These are phyloP conservation scores for Sminthurinus signatus DNA, from an alignment of 1,140 invertebrate species.

Conservation along the genomic window DNA sequence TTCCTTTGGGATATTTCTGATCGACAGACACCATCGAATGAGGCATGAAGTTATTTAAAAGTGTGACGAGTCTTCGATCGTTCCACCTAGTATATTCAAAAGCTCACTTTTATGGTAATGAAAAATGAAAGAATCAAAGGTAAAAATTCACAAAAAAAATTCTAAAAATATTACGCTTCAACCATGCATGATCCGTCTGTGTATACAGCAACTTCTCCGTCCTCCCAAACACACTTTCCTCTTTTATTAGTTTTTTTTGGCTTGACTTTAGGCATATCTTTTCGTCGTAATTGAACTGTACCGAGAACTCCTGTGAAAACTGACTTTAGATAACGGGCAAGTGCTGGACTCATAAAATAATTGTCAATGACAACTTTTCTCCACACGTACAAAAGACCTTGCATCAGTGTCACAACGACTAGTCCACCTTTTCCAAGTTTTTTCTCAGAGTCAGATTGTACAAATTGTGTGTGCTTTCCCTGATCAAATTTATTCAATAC, in stretches of 20 bases:
- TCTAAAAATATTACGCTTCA: too few species aligned
- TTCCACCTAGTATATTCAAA: too few species aligned
- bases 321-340: constrained; percentile 44
- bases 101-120: too few species aligned
- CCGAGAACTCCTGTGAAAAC: constrained; percentile 45
- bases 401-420: constrained; percentile 30
- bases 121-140: too few species aligned
- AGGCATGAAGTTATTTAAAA: background rate
- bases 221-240: too few species aligned
- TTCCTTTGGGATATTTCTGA: background rate
- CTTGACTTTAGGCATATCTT: background rate
- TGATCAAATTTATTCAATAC: too few species aligned
- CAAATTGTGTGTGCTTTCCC: too few species aligned
- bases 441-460: constrained; percentile 20
- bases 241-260: background rate
- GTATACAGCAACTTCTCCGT: background rate
- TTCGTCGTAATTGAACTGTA: constrained; percentile 21
- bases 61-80: background rate
- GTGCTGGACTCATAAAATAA: constrained; percentile 45
- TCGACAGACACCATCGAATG: constrained; percentile 1
- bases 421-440: constrained; percentile 38
- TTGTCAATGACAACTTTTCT: constrained; percentile 48
- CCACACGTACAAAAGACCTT: constrained; percentile 40
- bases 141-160: too few species aligned
- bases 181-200: background rate